Conservation (phyloP, 2,797 vertebrate genomes). For the Rachycentron canadum region DNA sequence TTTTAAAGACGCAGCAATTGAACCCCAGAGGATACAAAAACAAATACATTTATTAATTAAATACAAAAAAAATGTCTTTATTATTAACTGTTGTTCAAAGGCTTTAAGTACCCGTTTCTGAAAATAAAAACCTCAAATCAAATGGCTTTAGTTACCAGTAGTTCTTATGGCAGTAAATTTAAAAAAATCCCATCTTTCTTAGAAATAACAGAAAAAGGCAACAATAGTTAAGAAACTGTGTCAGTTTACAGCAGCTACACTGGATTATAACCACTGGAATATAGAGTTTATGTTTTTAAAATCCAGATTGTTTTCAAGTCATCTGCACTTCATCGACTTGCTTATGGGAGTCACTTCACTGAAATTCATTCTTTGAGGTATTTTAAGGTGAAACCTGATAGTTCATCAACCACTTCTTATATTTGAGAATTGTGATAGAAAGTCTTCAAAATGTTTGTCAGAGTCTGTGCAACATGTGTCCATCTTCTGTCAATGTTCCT, state of each 20-base stretch:
- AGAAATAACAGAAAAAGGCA: conserved; percentile 42
- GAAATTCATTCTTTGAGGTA: conserved; percentile 52
- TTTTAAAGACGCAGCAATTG: conserved; percentile 5
- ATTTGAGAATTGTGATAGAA: conserved; percentile 10
- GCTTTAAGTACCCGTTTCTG: conserved; percentile 25
- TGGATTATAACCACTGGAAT: conserved; percentile 23
- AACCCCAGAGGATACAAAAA: not conserved
- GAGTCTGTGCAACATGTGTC: conserved; percentile 24
- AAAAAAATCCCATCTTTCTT: conserved; percentile 23
- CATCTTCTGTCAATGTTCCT: conserved; percentile 10
- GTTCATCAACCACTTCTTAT: conserved; percentile 8
- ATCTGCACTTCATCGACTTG: not conserved
- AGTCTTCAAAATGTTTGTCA: conserved; percentile 13
- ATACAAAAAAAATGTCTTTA: conserved; percentile 63
- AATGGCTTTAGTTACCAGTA: conserved; percentile 24
- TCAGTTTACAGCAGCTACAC: conserved; percentile 17
- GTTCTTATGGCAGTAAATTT: conserved; percentile 25
- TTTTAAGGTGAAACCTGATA: conserved; percentile 38
- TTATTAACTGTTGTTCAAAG: conserved; percentile 28
- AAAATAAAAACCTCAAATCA: conserved; percentile 37
- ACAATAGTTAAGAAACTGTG: conserved; percentile 13
- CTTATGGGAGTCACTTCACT: not conserved
- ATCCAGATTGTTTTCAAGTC: conserved; percentile 30
- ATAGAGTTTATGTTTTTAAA: conserved; percentile 26
- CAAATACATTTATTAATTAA: conserved; percentile 6